phyloP scores from a whole-genome alignment of 1,140 invertebrate genomes.

The Lasioglossum albipes region DNA sequence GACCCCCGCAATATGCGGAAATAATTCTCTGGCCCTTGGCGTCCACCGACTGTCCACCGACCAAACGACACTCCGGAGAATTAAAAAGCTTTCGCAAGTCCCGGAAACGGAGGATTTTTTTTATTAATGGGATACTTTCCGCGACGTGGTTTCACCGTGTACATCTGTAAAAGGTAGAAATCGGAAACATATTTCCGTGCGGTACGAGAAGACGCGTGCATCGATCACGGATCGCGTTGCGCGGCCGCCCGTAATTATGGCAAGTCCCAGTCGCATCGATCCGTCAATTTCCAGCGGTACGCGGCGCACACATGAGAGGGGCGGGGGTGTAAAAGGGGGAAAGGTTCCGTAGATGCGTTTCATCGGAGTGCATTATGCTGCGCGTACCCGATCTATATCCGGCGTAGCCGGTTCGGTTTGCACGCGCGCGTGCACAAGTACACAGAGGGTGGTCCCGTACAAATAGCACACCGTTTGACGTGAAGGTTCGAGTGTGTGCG shows the following conservation, averaged over 20 bases:
- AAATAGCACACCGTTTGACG: conserved; percentile 36
- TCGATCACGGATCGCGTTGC: too few species aligned
- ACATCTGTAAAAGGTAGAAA: too few species aligned
- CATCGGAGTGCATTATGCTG: conserved; percentile 18
- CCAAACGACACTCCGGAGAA: conserved; percentile 48
- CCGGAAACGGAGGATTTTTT: conserved; percentile 56
- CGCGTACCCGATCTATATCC: conserved; percentile 33
- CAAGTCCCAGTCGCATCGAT: too few species aligned
- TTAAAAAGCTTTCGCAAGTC: conserved; percentile 65
- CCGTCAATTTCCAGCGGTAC: too few species aligned
- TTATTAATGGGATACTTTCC: conserved; percentile 53
- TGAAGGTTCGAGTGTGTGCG: conserved; percentile 13
- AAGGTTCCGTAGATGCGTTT: conserved; percentile 25
- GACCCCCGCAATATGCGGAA: background rate
- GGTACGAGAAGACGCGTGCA: too few species aligned
- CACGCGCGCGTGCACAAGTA: conserved; percentile 35
- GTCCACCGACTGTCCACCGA: background rate
- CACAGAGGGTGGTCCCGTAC: conserved; percentile 22
- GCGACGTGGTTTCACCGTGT: background rate
- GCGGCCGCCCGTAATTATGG: too few species aligned
- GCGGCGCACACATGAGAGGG: too few species aligned
- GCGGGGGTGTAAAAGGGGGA: background rate
- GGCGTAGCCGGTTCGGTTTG: conserved; percentile 10
- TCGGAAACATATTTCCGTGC: too few species aligned
- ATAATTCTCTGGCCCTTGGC: background rate